Evolutionary conservation across 2,113 vertebrate genomes (phyloP).

Genomic region (Hyaena hyaena): DNA sequence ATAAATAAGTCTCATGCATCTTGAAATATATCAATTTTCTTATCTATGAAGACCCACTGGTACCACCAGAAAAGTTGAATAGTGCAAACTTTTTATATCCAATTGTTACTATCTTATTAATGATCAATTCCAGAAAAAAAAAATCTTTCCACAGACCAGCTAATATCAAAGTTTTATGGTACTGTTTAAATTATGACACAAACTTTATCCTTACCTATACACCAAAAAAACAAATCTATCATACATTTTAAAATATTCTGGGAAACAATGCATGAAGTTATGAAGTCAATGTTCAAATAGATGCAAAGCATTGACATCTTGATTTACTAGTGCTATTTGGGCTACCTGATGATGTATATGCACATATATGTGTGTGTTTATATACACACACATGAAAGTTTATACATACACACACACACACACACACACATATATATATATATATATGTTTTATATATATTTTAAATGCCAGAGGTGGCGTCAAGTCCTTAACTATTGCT

Average conservation of each 20-base stretch:
- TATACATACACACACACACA: no score
- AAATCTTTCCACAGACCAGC: neutral
- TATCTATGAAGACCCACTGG: neutral
- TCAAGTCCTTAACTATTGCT: neutral
- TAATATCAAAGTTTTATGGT: neutral
- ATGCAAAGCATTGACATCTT: neutral
- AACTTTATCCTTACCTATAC: neutral
- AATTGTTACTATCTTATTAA: neutral
- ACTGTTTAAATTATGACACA: neutral
- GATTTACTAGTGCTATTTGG: neutral
- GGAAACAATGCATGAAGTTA: neutral
- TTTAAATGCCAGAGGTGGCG: neutral
- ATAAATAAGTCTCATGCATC: neutral
- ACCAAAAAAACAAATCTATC: neutral
- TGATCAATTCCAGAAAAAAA: conserved; percentile 5
- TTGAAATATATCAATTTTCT: neutral
- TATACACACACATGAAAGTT: no score
- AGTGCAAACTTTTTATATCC: neutral
- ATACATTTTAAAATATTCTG: neutral
- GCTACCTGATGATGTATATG: neutral
- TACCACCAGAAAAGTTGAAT: neutral
- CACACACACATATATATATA: neutral
- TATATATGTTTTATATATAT: neutral
- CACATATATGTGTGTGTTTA: no score
- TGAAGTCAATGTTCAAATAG: neutral